Base-by-base conservation (phyloP, 2,797 vertebrate genomes). In the Cryptoblepharus egeriae region DNA sequence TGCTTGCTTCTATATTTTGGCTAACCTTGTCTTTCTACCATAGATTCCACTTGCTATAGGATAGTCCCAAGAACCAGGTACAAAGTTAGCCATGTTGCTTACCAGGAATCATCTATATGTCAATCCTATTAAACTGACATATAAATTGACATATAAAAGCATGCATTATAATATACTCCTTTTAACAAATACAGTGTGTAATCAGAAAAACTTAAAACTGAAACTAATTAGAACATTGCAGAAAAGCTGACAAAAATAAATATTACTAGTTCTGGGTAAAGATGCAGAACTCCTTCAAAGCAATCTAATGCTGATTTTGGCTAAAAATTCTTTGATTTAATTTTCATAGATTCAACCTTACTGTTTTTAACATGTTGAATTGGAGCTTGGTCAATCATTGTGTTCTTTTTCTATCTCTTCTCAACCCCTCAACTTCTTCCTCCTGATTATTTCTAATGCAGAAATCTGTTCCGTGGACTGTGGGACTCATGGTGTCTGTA, bases 391-490 rank as follows among this genome's bases (percentile, higher is more conserved):
- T 49, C 85, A 39, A 77, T 69, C 30, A 28, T 67, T 1, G 9
- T 2, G 0, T 67, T 5, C 24, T 84, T 57, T 87, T 16, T 82
- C 1, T 0, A 55, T 61, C 15, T 18, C 26, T 37, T 60, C 82
- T 2, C 5, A 13, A 37, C 22, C 32, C 9, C 42, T 45, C 42
- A 69, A n/a, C 32, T 75, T 30, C 45, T 63, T 75, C 39, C 20
- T 30, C 1, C 18, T 22, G 52, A 76, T 81, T 11, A n/a, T 13
- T 2, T 84, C 82, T 0, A 28, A 77, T 6, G 0, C 71, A 99
- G 99, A 99, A 86, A 94, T 99, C 81, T 99, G 99, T 35, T 93
- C 96, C 0, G 96, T 94, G 92, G 98, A 98, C 95, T 99, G 99
- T 0, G 97, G 98, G 87, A 88, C 97, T 0, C 98, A 97, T 0